These are phyloP conservation scores for Tiliqua scincoides DNA, from an alignment of 2,113 vertebrate species.

Conservation along the genomic window DNA sequence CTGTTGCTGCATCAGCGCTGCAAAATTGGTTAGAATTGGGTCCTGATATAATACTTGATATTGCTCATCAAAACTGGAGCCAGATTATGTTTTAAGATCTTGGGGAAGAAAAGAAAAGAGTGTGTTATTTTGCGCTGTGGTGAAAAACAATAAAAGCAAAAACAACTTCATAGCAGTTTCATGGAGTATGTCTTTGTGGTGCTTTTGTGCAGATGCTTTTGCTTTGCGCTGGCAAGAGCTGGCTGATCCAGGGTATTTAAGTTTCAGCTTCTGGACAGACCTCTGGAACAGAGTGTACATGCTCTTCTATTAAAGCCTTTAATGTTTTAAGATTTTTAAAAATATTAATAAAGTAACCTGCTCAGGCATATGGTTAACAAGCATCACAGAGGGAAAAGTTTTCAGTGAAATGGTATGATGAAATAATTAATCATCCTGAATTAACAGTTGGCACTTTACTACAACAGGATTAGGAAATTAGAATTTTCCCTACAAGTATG, in stretches of 20 bases:
- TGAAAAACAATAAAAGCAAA: conserved; percentile 24
- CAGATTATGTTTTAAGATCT: conserved; percentile 14
- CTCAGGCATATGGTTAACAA: conserved; percentile 10
- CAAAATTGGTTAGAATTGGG: no score
- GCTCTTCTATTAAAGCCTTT: not conserved
- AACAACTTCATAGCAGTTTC: conserved; percentile 24
- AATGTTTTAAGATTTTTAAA: not conserved
- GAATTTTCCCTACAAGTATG: conserved; percentile 49
- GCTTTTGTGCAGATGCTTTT: no score
- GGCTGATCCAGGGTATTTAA: no score
- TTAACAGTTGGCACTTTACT: conserved; percentile 19
- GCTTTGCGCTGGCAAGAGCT: no score
- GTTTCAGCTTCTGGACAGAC: no score
- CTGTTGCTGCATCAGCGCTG: no score
- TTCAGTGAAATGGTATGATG: conserved; percentile 42
- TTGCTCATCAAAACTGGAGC: not conserved
- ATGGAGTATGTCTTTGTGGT: no score
- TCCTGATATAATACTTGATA: no score
- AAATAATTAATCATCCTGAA: conserved; percentile 37
- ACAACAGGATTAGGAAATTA: conserved; percentile 57
- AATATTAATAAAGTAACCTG: not conserved
- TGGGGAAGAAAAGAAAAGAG: not conserved
- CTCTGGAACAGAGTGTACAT: not conserved
- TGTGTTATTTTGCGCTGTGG: conserved; percentile 14
- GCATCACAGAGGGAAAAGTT: conserved; percentile 35